Conservation (phyloP, 2,888 invertebrate genomes). For the Troides aeacus region DNA sequence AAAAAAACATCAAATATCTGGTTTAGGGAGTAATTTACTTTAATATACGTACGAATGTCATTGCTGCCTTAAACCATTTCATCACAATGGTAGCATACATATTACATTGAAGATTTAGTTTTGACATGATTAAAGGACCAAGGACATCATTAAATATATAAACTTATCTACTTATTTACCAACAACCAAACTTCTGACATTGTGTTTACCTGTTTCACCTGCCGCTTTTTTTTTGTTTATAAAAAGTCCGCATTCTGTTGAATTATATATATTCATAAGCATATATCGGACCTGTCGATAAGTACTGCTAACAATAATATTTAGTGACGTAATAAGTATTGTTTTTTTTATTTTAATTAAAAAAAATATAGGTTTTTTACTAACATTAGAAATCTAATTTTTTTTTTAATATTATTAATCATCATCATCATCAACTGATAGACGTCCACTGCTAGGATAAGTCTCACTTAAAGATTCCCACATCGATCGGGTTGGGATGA, state of each 20-base stretch:
- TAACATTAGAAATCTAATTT: too few relatives aligned
- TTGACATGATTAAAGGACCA: not conserved
- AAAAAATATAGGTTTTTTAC: not conserved
- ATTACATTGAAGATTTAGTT: slow-evolving; percentile 7
- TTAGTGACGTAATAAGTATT: not conserved
- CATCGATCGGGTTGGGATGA: too few relatives aligned
- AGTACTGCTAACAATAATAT: not conserved
- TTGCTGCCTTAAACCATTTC: not conserved
- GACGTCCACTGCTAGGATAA: too few relatives aligned
- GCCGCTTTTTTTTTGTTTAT: slow-evolving; percentile 20
- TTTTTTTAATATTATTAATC: too few relatives aligned
- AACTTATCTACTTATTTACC: slow-evolving; percentile 8
- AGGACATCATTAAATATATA: not conserved
- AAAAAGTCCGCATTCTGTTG: slow-evolving; percentile 30
- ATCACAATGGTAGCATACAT: not conserved
- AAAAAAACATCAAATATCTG: too few relatives aligned
- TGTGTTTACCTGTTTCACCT: slow-evolving; percentile 26
- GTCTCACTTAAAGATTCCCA: too few relatives aligned
- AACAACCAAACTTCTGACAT: slow-evolving; percentile 29
- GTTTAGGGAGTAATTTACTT: not conserved
- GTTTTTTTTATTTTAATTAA: not conserved
- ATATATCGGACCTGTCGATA: slow-evolving; percentile 3
- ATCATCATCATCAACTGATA: too few relatives aligned
- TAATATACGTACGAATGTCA: not conserved
- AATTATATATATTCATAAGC: slow-evolving; percentile 23